Evolutionary conservation across 2,113 vertebrate species (phyloP), one percentile per base, ranked within the genome.

Genomic region (Toxostoma redivivum): DNA sequence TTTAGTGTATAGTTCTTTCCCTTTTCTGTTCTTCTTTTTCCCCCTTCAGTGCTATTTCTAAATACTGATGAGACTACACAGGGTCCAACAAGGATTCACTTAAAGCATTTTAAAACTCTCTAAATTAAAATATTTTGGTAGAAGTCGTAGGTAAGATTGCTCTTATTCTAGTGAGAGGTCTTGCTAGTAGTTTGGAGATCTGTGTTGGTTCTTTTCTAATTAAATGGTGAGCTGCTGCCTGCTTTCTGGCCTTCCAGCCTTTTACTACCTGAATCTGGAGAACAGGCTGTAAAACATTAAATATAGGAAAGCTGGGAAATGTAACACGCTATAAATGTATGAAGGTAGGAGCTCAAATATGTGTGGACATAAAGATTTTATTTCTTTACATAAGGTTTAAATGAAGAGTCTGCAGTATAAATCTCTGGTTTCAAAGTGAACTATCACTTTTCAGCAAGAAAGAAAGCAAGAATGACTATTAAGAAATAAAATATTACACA

Each of bases 291-390:
- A 97, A 97, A 98, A 93, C 65, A 80, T 87, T 96, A 96, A 97
- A 96, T 97, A 97, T 89, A 92, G 92, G 93, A 97, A 97, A 97
- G 66, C 95, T 96, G 96, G 95, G 96, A 97, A 97, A 97, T 97
- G 81, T 97, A 96, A 92, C 93, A 96, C 85, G 1, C 86, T 94
- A 45, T 97, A 97, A 96, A 97, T 92, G 96, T 66, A 81, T 90
- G 94, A 97, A 96, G 86, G 74, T 97, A 83, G 96, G 76, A 92
- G 78, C 92, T 95, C 94, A 93, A 97, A 96, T 95, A 97, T 93
- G 86, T 92, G 87, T 88, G 87, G 96, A 94, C 91, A 94, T 97
- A 94, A 96, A 97, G 96, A 93, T 97, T 97, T 97, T 96, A 97
- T 97, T 96, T 97, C 95, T 95, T 97, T 95, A 97, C 81, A 89